Evolutionary conservation across 1,140 invertebrate genomes (phyloP), one percentile per base, ranked within the genome.

Genomic region (Drosophila saltans): DNA sequence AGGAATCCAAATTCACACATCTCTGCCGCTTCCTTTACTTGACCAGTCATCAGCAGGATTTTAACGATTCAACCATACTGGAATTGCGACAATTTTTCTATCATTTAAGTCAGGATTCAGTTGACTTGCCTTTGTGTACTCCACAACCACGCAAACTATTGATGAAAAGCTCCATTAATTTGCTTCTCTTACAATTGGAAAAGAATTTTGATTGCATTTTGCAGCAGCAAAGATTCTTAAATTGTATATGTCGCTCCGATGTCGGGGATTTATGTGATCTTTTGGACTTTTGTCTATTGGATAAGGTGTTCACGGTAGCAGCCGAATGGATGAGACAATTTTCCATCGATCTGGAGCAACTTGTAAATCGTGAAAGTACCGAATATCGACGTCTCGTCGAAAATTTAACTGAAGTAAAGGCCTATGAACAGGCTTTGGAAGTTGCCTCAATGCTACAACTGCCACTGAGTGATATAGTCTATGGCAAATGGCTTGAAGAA

Each of bases 381-480:
- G 89, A 91, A n/a, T 92, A 92, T 58, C 72, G 62, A 40, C 62
- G 77, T 3, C 62, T 91, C 3, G 75, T 91, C 16, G 69, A 80
- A 2, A 76, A 66, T 1, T 66, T 92, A 1, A 74, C 80, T 6
- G 89, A 80, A 7, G 80, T 78, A 5, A 75, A 81, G 10, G 78
- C 86, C n/a, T 92, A 90, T 45, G 80, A 91, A 24, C 65, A 80
- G 28, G 92, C 92, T 2, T 72, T 92, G 11, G 78, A 91, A 40
- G 39, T 92, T 60, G 84, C 91, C 4, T 69, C 79, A 7, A 30
- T 92, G 58, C 59, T 92, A 36, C 80, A 90, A 40, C 21, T 90
- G 4, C 86, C 92, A 0, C 73, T 92, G 16, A 83, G 84, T 24
- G 81, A 92, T 56, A 92, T 92, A 9, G 74, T 92, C 8, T 92